phyloP scores from a whole-genome alignment of 2,797 vertebrate genomes.

The Rhincodon typus region DNA sequence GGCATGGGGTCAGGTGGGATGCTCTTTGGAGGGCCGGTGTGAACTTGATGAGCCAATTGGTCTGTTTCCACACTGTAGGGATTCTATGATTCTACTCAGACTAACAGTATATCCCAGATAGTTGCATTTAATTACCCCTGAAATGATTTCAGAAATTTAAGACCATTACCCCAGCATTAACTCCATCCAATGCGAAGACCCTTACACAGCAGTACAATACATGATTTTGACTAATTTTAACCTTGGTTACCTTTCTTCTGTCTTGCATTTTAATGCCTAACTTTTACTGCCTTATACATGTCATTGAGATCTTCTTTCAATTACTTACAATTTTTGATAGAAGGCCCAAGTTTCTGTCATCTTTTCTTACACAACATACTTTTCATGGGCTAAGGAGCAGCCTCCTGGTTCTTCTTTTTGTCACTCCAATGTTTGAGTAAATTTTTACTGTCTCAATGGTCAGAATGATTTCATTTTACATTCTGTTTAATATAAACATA shows the following conservation, averaged over 20 bases:
- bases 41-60: too few relatives aligned
- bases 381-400: neutral
- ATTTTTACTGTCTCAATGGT: neutral
- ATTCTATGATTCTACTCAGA: neutral
- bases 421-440: neutral
- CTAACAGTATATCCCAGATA: neutral
- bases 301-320: neutral
- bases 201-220: neutral
- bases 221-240: neutral
- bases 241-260: neutral
- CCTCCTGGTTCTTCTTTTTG: neutral
- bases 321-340: neutral
- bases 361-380: neutral
- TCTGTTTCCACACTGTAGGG: too few relatives aligned
- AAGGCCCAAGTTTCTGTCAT: neutral
- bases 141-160: neutral
- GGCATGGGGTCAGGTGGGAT: too few relatives aligned
- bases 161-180: neutral
- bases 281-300: neutral
- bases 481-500: too few relatives aligned
- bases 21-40: too few relatives aligned
- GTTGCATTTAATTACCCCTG: neutral
- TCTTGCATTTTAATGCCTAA: neutral
- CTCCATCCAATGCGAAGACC: neutral
- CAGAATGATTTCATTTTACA: neutral